phyloP scores from a whole-genome alignment of 64 coral and sea anemone genomes.

The Acropora tenuis region DNA sequence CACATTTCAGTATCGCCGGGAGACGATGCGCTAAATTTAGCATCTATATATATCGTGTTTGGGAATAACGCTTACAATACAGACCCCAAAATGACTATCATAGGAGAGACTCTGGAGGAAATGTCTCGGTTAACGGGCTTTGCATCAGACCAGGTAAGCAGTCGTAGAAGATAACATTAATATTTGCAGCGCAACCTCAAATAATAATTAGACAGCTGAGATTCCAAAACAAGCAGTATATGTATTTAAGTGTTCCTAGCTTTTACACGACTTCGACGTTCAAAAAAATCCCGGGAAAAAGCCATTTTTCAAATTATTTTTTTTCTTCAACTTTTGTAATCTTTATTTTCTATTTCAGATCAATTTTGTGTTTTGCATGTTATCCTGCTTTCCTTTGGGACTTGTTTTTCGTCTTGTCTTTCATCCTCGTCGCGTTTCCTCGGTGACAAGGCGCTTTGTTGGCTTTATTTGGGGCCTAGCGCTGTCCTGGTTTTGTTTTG shows the following conservation, averaged over 20 bases:
- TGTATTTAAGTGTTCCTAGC: no score
- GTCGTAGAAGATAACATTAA: background rate
- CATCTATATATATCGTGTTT: background rate
- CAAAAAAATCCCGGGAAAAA: background rate
- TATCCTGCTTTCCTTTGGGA: constrained; percentile 59
- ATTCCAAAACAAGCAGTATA: no score
- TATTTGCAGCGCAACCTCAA: no score
- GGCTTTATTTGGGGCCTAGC: constrained; percentile 71
- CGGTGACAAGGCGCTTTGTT: constrained; percentile 32
- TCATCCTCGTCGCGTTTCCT: constrained; percentile 50
- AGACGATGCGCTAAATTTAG: background rate
- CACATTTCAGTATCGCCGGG: background rate
- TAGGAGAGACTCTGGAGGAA: background rate
- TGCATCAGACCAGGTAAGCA: constrained; percentile 14
- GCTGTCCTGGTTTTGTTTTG: constrained; percentile 75
- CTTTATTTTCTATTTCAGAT: constrained; percentile 63
- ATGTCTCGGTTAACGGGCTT: background rate
- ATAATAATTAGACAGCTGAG: no score
- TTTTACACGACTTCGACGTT: background rate
- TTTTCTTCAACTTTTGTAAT: background rate
- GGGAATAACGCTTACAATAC: background rate
- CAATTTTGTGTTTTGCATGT: constrained; percentile 74
- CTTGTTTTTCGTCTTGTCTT: constrained; percentile 41
- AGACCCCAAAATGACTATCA: background rate
- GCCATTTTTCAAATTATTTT: background rate